Percentiles rank a stretch among this genome's conserved stretches.
phyloP scores from a whole-genome alignment of 2,797 vertebrate species.

The Crax fasciolata region DNA sequence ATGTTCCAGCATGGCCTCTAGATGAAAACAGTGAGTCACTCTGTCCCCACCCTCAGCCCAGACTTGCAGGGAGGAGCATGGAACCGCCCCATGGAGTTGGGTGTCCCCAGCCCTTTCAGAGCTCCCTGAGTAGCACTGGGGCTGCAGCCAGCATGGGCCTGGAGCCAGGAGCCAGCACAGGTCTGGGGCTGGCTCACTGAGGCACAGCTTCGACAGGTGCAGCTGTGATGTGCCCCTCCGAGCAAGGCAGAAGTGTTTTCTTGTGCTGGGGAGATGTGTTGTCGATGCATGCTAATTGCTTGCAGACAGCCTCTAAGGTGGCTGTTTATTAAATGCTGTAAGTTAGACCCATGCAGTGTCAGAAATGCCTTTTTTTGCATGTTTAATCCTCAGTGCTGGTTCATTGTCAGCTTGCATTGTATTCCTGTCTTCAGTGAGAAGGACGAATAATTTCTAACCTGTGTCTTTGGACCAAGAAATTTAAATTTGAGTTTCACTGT shows the following conservation, averaged over 20 bases:
- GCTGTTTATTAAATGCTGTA: background rate
- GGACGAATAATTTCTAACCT: conserved; percentile 47
- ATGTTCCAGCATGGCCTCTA: fast-evolving
- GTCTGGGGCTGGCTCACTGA: fast-evolving
- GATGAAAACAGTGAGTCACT: background rate
- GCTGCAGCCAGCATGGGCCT: background rate
- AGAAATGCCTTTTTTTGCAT: background rate
- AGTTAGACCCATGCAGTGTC: fast-evolving
- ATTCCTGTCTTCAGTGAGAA: background rate
- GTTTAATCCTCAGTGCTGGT: background rate
- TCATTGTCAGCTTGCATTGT: conserved; percentile 3
- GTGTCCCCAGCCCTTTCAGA: fast-evolving
- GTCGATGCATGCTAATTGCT: background rate
- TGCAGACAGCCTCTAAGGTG: background rate
- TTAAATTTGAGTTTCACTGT: conserved; percentile 49
- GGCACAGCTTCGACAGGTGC: background rate
- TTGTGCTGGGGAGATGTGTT: background rate
- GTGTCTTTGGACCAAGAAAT: conserved; percentile 60
- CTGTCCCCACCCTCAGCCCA: background rate
- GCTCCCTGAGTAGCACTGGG: background rate
- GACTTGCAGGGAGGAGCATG: fast-evolving
- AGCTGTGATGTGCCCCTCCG: background rate
- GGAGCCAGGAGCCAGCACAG: background rate
- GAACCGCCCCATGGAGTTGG: background rate
- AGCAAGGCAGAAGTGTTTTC: fast-evolving